Conservation (phyloP, 2,113 vertebrate genomes). For the Cyphomyrus plagiostoma region DNA sequence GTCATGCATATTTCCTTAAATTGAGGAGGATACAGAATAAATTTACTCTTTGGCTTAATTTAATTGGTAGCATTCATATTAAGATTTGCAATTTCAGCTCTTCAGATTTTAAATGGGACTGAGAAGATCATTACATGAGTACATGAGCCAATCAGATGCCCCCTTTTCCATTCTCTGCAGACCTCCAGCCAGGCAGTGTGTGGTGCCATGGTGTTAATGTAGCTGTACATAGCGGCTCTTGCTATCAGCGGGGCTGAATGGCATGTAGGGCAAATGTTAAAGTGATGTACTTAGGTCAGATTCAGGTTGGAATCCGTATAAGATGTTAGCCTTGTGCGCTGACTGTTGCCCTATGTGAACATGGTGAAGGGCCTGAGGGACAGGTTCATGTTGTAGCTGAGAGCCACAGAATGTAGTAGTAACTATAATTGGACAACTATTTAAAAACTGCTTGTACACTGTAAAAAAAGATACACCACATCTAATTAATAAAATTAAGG, state of each 20-base stretch:
- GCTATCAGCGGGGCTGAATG: not conserved
- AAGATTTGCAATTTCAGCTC: not conserved
- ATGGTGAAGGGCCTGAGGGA: not conserved
- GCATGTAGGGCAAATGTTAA: not conserved
- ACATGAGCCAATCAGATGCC: not conserved
- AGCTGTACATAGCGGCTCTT: not conserved
- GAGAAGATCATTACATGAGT: not conserved
- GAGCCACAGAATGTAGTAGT: not conserved
- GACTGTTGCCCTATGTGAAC: not conserved
- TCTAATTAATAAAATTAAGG: no score
- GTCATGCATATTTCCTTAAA: not conserved
- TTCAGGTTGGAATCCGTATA: not conserved
- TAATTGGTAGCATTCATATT: not conserved
- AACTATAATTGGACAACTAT: not conserved
- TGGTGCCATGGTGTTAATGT: not conserved
- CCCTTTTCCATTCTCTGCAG: not conserved
- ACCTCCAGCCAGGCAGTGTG: not conserved
- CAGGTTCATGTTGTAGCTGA: not conserved
- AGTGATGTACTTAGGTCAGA: not conserved
- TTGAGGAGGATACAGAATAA: not conserved
- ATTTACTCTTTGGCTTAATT: not conserved
- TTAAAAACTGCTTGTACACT: not conserved
- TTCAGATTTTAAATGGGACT: not conserved
- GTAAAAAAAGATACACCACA: no score
- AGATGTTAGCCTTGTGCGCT: not conserved